A percentile compares a stretch with the other conserved stretches of the same genome.
Evolutionary conservation across 2,113 vertebrate genomes (phyloP).

Genomic region (Stegastes partitus): DNA sequence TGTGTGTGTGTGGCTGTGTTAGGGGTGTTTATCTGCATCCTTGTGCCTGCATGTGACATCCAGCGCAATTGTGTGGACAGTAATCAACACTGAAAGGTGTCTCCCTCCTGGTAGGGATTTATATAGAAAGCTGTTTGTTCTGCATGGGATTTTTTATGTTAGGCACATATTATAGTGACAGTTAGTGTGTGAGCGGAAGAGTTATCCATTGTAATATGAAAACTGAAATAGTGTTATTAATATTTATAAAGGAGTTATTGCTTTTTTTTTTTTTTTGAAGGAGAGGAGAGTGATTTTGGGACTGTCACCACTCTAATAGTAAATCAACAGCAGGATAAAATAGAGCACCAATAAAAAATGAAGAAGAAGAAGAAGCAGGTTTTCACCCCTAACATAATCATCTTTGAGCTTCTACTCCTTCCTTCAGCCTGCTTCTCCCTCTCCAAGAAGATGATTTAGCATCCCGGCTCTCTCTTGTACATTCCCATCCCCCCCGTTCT

Average conservation of each 20-base stretch:
- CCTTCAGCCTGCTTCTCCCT: constrained; percentile 13
- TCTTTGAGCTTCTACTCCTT: not conserved
- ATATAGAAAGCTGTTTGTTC: constrained; percentile 22
- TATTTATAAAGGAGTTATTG: constrained; percentile 63
- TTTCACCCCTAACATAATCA: not conserved
- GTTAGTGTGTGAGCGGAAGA: constrained; percentile 2
- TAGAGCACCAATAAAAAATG: not conserved
- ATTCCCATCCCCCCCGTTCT: constrained; percentile 14
- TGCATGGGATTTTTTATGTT: constrained; percentile 21
- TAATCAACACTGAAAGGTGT: constrained; percentile 30
- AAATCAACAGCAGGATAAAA: constrained; percentile 3
- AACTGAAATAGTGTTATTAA: constrained; percentile 30
- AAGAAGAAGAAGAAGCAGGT: not conserved
- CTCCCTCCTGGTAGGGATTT: constrained; percentile 1
- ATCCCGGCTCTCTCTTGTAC: constrained; percentile 7
- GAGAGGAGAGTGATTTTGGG: constrained; percentile 7
- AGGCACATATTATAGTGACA: constrained; percentile 2
- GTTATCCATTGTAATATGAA: not conserved
- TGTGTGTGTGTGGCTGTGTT: constrained; percentile 29
- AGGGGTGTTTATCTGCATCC: constrained; percentile 22
- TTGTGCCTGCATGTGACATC: constrained; percentile 37
- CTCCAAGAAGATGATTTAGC: constrained; percentile 40
- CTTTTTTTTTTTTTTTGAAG: constrained; percentile 38
- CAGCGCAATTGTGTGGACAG: constrained; percentile 27
- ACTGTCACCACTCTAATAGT: not conserved